phyloP scores from a whole-genome alignment of 1,140 invertebrate genomes.

The Melitaea cinxia region DNA sequence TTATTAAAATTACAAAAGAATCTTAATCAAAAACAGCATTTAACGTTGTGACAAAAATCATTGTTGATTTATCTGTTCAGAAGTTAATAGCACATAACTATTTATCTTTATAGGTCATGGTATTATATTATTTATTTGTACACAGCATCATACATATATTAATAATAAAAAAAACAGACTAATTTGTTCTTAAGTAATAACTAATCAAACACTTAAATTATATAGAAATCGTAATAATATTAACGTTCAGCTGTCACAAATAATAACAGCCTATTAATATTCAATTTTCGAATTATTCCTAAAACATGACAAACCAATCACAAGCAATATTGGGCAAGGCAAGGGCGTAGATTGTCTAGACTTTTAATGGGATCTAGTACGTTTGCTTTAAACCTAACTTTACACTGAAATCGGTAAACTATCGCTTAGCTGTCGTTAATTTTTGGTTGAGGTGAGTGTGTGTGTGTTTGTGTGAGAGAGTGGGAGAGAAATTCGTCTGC shows the following conservation, averaged over 20 bases:
- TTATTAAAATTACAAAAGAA: too few species aligned
- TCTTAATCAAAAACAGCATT: too few species aligned
- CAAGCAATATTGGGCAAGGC: background rate
- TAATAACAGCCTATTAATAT: background rate
- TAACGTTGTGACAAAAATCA: too few species aligned
- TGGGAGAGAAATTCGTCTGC: background rate
- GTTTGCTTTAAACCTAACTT: background rate
- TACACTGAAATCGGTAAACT: background rate
- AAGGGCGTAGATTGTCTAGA: conserved; percentile 7
- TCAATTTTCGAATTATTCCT: background rate
- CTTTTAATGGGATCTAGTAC: background rate
- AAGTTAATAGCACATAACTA: too few species aligned
- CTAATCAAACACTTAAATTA: background rate
- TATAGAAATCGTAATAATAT: too few species aligned
- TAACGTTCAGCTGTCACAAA: too few species aligned
- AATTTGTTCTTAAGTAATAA: too few species aligned
- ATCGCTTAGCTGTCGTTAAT: background rate
- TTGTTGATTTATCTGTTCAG: too few species aligned
- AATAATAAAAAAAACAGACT: too few species aligned
- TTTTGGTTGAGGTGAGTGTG: background rate
- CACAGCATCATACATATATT: too few species aligned
- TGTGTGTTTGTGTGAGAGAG: background rate
- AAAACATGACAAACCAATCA: conserved; percentile 6
- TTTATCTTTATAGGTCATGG: too few species aligned
- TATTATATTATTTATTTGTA: too few species aligned